Evolutionary conservation across 2,888 invertebrate genomes (phyloP).

Genomic region (Conomelus anceps): DNA sequence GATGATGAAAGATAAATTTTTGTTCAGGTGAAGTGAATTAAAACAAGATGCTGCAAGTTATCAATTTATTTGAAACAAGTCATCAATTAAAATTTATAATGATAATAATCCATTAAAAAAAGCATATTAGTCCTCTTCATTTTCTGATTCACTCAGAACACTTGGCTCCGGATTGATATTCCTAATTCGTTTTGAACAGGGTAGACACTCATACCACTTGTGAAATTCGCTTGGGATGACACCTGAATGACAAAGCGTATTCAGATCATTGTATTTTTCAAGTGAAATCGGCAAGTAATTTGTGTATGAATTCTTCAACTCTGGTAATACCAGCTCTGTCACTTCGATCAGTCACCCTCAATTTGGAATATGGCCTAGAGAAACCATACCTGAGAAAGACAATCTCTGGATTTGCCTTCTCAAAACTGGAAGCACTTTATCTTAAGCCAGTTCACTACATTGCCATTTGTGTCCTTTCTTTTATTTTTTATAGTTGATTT

Average conservation of each 20-base stretch:
- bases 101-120: not conserved
- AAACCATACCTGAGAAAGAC: constrained; percentile 15
- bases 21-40: not conserved
- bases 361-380: not conserved
- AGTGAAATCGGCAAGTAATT: not conserved
- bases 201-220: not conserved
- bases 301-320: not conserved
- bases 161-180: not conserved
- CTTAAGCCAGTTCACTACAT: constrained; percentile 23
- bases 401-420: constrained; percentile 9
- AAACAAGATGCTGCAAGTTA: not conserved
- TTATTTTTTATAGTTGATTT: constrained; percentile 15
- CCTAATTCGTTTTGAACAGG: not conserved
- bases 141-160: not conserved
- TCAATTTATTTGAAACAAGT: not conserved
- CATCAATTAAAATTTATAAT: too few species aligned
- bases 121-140: not conserved
- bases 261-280: not conserved
- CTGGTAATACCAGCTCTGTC: not conserved
- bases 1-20: not conserved
- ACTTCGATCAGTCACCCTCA: not conserved
- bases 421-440: constrained; percentile 22
- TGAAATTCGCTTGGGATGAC: not conserved
- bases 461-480: not conserved
- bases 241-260: not conserved